A percentile compares a stretch with the other conserved stretches of the same genome.
Evolutionary conservation across 2,888 invertebrate genomes (phyloP).

Genomic region (Schizotus pectinicornis): DNA sequence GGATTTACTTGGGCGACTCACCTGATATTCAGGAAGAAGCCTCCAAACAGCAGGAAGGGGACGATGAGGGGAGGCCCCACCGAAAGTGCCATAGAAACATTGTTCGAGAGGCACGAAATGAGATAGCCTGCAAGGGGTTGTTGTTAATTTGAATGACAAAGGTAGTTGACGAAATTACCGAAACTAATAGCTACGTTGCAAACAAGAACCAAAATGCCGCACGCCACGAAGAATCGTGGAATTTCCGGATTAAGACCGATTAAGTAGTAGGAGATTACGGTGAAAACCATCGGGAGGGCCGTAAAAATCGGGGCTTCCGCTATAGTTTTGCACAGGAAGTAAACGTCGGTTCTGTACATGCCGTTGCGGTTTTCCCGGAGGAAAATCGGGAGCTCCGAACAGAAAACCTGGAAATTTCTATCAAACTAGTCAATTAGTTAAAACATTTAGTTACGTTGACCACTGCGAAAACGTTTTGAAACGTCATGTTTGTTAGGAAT

Average conservation of each 20-base stretch:
- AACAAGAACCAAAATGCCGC: constrained; percentile 78
- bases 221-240: constrained; percentile 74
- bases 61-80: constrained; percentile 92
- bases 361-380: constrained; percentile 87
- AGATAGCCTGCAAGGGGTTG: constrained; percentile 74
- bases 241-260: constrained; percentile 79
- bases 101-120: constrained; percentile 85
- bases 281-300: constrained; percentile 82
- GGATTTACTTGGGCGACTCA: constrained; percentile 57
- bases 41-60: constrained; percentile 93
- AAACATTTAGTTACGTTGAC: constrained; percentile 77
- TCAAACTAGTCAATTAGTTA: neutral
- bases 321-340: constrained; percentile 88
- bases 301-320: constrained; percentile 89
- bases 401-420: constrained; percentile 74
- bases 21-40: constrained; percentile 92
- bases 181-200: constrained; percentile 90
- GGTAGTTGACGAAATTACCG: constrained; percentile 63
- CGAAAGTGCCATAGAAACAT: constrained; percentile 86
- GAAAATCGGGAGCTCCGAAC: constrained; percentile 87
- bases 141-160: neutral
- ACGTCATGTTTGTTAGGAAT: constrained; percentile 90
- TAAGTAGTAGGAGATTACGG: constrained; percentile 85
- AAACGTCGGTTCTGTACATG: constrained; percentile 89
- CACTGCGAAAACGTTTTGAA: constrained; percentile 94